Evolutionary conservation across 2,113 vertebrate species (phyloP).

Genomic region (Cyphomyrus plagiostoma): DNA sequence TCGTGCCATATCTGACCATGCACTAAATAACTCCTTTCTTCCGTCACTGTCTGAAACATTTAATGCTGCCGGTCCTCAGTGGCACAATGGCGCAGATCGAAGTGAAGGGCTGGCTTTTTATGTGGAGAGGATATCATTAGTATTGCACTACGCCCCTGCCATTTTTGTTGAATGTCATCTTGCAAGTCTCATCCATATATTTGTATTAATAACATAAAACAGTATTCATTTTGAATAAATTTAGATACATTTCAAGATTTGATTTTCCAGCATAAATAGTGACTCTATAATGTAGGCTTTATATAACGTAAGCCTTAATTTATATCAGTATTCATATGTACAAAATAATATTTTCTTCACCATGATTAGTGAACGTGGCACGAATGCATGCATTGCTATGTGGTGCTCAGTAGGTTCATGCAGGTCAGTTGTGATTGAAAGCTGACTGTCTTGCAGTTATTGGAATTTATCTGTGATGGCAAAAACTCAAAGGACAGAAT

Average conservation of each 20-base stretch:
- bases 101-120: background rate
- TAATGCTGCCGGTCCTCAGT: background rate
- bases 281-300: background rate
- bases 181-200: background rate
- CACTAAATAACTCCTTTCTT: slow-evolving; percentile 13
- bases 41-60: slow-evolving; percentile 10
- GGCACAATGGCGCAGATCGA: background rate
- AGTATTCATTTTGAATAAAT: background rate
- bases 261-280: background rate
- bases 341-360: background rate
- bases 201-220: background rate
- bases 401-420: background rate
- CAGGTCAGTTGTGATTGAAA: background rate
- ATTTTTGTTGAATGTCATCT: background rate
- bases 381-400: background rate
- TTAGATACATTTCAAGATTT: background rate
- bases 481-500: background rate
- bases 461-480: background rate
- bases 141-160: background rate
- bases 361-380: background rate
- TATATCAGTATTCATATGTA: background rate
- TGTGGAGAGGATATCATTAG: slow-evolving; percentile 11
- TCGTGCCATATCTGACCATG: slow-evolving; percentile 6
- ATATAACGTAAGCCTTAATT: background rate
- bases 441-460: background rate